These are phyloP conservation scores for Pontoporia blainvillei DNA, from an alignment of 2,113 vertebrate genomes.

Conservation along the genomic window DNA sequence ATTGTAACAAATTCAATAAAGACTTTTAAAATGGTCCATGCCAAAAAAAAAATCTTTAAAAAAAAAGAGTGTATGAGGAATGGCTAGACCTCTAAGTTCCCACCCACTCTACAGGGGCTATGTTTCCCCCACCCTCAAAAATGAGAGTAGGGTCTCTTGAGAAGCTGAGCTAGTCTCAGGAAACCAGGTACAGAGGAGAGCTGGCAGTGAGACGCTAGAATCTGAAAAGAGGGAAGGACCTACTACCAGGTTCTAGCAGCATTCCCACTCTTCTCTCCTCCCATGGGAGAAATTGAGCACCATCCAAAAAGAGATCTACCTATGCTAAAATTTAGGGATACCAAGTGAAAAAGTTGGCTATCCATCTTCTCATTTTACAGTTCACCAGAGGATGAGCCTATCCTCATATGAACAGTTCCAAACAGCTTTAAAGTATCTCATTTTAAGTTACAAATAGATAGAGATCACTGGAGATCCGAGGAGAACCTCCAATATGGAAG, in stretches of 20 bases:
- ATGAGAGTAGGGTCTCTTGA: neutral
- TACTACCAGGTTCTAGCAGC: neutral
- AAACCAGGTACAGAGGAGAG: neutral
- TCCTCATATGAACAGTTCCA: neutral
- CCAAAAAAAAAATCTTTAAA: too few species aligned
- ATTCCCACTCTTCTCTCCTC: neutral
- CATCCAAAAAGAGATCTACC: neutral
- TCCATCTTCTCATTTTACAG: neutral
- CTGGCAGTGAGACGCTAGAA: neutral
- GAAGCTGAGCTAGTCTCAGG: neutral
- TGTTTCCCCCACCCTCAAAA: neutral
- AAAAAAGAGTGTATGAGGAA: neutral
- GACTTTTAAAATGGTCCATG: too few species aligned
- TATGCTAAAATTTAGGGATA: neutral
- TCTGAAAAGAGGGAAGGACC: neutral
- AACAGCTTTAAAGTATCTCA: neutral
- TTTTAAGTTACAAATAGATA: neutral
- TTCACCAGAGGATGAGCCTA: neutral
- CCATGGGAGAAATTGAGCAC: neutral
- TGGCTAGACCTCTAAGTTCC: neutral
- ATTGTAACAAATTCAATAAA: too few species aligned
- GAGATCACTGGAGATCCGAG: neutral
- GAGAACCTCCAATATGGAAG: neutral
- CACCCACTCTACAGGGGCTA: neutral
- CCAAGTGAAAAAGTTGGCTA: neutral